Base-by-base conservation (phyloP, 2,888 invertebrate genomes). In the Drosophila anomelani region DNA sequence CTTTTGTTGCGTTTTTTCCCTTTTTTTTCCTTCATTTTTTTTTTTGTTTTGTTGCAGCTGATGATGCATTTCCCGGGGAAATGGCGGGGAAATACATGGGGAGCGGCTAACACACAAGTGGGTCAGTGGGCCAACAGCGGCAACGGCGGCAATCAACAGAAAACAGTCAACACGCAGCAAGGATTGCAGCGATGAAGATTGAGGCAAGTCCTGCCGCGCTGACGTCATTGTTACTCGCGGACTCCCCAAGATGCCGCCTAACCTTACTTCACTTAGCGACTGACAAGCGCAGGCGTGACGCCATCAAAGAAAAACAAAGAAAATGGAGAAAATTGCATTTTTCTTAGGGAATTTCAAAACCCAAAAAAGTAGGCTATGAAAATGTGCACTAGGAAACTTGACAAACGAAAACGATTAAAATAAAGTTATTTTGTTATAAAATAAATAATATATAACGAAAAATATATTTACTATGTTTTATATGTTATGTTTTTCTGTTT, bases 71-170 rank as follows among this genome's bases (percentile, higher is more conserved):
- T 60, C 32, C 34, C 46, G 46, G 44, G 72, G 20, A 10, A 32
- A 5, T n/a, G 46, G 32, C 26, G 6, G 51, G 17, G 12, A 12
- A 23, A 29, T 20, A n/a, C 39, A 46, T 13, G 13, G 57, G 36
- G 57, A 56, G 58, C 56, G 36, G 47, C 51, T 49, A 36, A 60
- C 32, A 51, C 47, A 54, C 73, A 85, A 85, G 77, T 85, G 89
- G 89, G 84, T 85, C 89, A 85, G 49, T 85, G 85, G 84, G 85
- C 15, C 84, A 85, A 58, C 89, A 84, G 76, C 76, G 76, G 64
- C 76, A 68, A 76, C 76, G 36, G 39, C 67, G 71, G 70, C 81
- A 80, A 73, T 63, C 76, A 68, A 56, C 57, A 26, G 51, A 55
- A 67, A 69, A 56, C 53, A 61, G 54, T 54, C 56, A 41, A 59